These are phyloP conservation scores for Cardiocondyla obscurior DNA, from an alignment of 1,140 invertebrate genomes.

Conservation along the genomic window DNA sequence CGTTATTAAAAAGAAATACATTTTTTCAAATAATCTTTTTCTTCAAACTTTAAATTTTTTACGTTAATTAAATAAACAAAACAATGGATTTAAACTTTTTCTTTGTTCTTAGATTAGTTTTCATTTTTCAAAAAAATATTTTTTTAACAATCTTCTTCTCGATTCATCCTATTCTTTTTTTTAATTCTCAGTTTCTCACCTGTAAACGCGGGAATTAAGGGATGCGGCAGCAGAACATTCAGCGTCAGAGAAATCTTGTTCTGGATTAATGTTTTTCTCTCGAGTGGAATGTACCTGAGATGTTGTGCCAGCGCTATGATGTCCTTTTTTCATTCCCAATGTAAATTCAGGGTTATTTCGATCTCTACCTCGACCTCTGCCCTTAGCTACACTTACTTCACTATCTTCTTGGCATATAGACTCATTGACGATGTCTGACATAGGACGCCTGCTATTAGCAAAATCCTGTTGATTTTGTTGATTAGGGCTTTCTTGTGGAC, in stretches of 20 bases:
- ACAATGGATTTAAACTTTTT: background rate
- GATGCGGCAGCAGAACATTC: background rate
- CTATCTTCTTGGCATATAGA: conserved; percentile 52
- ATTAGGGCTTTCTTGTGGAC: background rate
- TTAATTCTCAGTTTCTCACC: background rate
- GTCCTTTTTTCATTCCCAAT: conserved; percentile 27
- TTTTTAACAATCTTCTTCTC: background rate
- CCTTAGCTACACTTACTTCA: conserved; percentile 38
- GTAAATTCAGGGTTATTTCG: background rate
- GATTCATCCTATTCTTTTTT: background rate
- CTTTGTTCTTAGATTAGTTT: background rate
- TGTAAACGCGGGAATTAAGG: background rate
- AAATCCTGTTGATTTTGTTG: conserved; percentile 2
- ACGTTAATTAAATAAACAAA: background rate
- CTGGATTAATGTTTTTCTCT: conserved; percentile 4
- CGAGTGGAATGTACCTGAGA: background rate
- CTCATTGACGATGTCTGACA: conserved; percentile 52
- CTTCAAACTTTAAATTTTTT: background rate
- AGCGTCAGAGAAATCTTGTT: conserved; percentile 32
- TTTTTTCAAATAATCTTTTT: background rate
- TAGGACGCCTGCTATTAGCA: background rate
- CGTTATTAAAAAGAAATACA: background rate
- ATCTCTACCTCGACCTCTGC: conserved; percentile 32
- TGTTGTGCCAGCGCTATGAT: background rate
- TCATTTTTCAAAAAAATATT: background rate